Evolutionary conservation across 2,113 vertebrate genomes (phyloP).

Genomic region (Chaenogobius annularis): DNA sequence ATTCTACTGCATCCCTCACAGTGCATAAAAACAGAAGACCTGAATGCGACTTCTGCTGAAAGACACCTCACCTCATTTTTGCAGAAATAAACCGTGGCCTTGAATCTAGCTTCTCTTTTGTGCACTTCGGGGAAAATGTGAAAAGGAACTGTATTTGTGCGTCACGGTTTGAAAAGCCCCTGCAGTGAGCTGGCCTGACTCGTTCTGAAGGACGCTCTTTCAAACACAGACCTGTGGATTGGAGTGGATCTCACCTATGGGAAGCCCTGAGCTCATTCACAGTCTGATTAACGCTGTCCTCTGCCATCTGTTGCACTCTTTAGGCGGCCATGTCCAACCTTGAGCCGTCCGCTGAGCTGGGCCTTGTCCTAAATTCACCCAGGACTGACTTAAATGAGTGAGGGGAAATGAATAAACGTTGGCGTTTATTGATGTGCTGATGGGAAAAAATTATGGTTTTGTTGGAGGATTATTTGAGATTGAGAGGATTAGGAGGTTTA

Average conservation of each 20-base stretch:
- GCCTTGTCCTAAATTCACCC: conserved; percentile 19
- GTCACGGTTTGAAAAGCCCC: neutral
- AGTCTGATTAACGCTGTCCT: conserved; percentile 10
- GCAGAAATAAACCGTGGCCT: neutral
- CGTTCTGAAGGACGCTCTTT: conserved; percentile 4
- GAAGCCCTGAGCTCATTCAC: conserved; percentile 16
- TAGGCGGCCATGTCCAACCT: conserved; percentile 27
- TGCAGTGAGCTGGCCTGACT: conserved; percentile 5
- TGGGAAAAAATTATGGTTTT: neutral
- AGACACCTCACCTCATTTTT: neutral
- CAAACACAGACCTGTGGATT: conserved; percentile 18
- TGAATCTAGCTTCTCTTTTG: conserved; percentile 8
- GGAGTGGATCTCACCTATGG: conserved; percentile 11
- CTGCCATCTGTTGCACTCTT: conserved; percentile 43
- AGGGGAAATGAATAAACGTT: neutral
- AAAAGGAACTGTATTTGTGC: conserved; percentile 7
- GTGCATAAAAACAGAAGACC: neutral
- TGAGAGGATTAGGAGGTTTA: neutral
- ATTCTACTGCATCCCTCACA: neutral
- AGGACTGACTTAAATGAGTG: neutral
- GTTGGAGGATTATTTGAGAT: neutral
- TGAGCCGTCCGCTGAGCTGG: conserved; percentile 15
- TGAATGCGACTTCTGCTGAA: neutral
- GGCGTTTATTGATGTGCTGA: neutral
- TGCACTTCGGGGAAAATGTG: conserved; percentile 4